These are phyloP conservation scores for Coracias cyanogaster DNA, from an alignment of 2,797 vertebrate genomes.

Conservation along the genomic window DNA sequence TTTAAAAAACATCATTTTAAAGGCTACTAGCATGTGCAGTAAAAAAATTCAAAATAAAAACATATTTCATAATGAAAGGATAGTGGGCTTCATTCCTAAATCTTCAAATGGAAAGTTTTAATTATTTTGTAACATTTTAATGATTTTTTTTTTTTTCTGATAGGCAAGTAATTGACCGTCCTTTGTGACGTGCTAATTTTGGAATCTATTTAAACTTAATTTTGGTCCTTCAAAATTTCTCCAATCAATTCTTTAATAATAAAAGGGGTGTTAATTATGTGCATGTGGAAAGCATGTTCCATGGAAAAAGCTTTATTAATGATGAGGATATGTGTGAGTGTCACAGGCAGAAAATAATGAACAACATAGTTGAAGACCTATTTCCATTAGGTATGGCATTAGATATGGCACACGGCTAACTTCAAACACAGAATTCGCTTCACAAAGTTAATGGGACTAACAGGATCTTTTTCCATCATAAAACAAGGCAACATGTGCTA, in stretches of 20 bases:
- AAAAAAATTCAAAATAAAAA: background rate
- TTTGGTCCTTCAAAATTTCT: background rate
- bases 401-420: background rate
- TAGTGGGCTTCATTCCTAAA: background rate
- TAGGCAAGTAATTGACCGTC: background rate
- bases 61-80: background rate
- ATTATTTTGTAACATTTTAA: background rate
- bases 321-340: background rate
- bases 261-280: fast-evolving
- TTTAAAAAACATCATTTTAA: background rate
- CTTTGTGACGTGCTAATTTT: background rate
- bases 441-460: background rate
- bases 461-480: background rate
- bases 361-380: background rate
- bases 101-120: background rate
- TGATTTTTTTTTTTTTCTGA: background rate
- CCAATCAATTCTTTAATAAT: background rate
- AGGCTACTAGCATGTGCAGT: background rate
- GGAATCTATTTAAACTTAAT: background rate
- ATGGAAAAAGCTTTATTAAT: background rate
- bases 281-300: background rate
- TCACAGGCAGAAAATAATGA: background rate
- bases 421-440: background rate
- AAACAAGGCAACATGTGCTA: fast-evolving
- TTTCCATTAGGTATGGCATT: background rate